These are phyloP conservation scores for Theretra japonica DNA, from an alignment of 2,888 invertebrate genomes.

Conservation along the genomic window DNA sequence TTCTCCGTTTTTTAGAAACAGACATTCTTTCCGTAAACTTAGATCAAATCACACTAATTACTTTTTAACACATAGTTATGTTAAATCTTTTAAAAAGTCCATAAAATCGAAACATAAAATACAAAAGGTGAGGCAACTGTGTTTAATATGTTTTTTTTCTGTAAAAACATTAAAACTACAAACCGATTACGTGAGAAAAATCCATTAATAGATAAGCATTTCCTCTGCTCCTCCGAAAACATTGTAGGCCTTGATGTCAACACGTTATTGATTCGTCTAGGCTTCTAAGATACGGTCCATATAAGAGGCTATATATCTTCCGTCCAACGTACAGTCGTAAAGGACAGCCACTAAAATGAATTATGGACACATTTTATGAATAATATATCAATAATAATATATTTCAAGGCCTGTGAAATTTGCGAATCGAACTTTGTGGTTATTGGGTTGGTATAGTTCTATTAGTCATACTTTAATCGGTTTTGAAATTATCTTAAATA, in stretches of 20 bases:
- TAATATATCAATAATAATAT: neutral
- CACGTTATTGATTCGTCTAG: neutral
- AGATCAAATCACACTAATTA: no score
- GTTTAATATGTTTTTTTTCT: neutral
- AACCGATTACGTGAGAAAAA: neutral
- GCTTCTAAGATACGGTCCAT: neutral
- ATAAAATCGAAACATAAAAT: no score
- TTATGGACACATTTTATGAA: slow-evolving; percentile 11
- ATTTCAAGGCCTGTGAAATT: neutral
- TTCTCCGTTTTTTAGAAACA: no score
- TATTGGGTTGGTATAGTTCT: neutral
- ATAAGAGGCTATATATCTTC: neutral
- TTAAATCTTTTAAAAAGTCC: no score
- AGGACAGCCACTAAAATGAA: neutral
- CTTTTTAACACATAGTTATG: no score
- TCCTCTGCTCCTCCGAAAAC: neutral
- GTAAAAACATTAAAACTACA: neutral
- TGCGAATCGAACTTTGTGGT: neutral
- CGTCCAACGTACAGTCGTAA: neutral
- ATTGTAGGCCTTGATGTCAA: neutral
- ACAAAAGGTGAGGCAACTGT: no score
- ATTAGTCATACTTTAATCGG: neutral
- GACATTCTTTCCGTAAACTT: no score
- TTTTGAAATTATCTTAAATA: neutral
- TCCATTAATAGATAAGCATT: neutral